phyloP scores from a whole-genome alignment of 2,888 invertebrate species.

The Ornithoptera alexandrae region DNA sequence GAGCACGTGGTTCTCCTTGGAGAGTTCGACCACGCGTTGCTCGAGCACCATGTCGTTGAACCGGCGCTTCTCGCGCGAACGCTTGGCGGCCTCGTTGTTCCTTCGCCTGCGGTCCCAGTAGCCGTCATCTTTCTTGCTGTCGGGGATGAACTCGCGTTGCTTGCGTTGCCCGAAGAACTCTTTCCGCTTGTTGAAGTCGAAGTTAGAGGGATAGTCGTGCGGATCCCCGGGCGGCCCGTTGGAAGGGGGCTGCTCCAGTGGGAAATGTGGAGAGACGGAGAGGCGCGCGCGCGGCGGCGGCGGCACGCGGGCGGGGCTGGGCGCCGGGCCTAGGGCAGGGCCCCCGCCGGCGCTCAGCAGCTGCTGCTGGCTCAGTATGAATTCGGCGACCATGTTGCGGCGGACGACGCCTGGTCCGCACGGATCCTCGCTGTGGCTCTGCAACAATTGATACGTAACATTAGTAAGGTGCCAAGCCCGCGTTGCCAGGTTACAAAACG shows the following conservation, averaged over 20 bases:
- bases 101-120: conserved; percentile 98
- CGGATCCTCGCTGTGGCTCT: conserved; percentile 72
- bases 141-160: conserved; percentile 97
- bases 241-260: conserved; percentile 71
- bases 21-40: conserved; percentile 94
- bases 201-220: conserved; percentile 72
- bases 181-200: conserved; percentile 85
- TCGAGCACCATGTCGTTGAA: conserved; percentile 98
- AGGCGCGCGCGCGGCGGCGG: conserved; percentile 62
- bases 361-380: conserved; percentile 87
- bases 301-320: conserved; percentile 58
- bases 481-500: conserved; percentile 57
- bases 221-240: conserved; percentile 52
- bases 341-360: conserved; percentile 63
- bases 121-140: conserved; percentile 97
- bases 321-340: conserved; percentile 63
- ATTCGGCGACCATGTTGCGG: conserved; percentile 93
- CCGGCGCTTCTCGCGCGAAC: conserved; percentile 96
- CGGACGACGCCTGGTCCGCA: conserved; percentile 77
- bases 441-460: conserved; percentile 64
- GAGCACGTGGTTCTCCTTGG: conserved; percentile 96
- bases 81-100: conserved; percentile 98
- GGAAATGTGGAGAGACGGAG: conserved; percentile 70
- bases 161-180: conserved; percentile 94
- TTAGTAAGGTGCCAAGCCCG: conserved; percentile 50